phyloP scores from a whole-genome alignment of 1,140 invertebrate genomes.

The Drosophila neocordata region DNA sequence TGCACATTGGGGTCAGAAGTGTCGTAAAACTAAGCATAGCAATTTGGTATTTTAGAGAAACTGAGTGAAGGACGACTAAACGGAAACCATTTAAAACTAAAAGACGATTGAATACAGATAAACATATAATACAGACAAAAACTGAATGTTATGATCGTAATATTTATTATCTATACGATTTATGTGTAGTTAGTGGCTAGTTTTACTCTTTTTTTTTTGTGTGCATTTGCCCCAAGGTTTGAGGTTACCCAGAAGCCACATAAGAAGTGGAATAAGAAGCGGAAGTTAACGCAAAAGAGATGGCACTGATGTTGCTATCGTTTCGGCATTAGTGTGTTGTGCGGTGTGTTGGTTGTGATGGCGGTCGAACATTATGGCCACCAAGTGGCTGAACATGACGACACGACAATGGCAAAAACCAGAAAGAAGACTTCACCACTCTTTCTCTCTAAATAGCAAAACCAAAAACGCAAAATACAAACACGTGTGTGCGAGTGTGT shows the following conservation, averaged over 20 bases:
- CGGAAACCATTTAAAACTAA: no score
- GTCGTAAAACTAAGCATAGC: no score
- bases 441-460: background rate
- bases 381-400: conserved; percentile 47
- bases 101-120: no score
- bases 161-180: no score
- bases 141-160: no score
- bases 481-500: no score
- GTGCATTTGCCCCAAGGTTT: background rate
- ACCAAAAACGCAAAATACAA: conserved; percentile 9
- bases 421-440: conserved; percentile 12
- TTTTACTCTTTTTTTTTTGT: background rate
- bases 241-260: background rate
- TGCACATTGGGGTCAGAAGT: background rate
- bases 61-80: no score
- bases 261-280: background rate
- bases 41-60: no score
- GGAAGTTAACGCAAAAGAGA: background rate
- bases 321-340: conserved; percentile 28
- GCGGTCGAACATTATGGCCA: conserved; percentile 58
- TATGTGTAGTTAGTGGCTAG: no score
- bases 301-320: conserved; percentile 23
- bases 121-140: no score
- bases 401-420: conserved; percentile 31
- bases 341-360: background rate